Conservation (phyloP, 1,140 invertebrate genomes). For the Carposina sasakii region DNA sequence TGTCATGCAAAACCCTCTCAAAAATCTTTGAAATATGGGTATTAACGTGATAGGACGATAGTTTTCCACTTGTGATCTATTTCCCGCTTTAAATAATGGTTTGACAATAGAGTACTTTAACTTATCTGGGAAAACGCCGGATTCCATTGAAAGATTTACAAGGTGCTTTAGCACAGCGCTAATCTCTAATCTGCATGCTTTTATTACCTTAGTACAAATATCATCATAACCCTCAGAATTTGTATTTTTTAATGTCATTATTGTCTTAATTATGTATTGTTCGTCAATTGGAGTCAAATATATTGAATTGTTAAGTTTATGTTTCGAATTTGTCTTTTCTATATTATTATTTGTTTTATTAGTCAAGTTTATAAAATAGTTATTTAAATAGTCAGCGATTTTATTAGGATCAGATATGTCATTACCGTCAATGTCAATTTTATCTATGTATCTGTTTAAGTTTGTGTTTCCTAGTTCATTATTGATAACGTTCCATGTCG, state of each 20-base stretch:
- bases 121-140: background rate
- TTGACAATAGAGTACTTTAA: slow-evolving; percentile 2
- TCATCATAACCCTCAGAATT: background rate
- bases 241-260: background rate
- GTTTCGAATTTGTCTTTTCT: background rate
- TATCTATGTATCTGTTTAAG: background rate
- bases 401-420: background rate
- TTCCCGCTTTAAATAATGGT: slow-evolving; percentile 5
- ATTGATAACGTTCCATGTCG: background rate
- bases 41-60: slow-evolving; percentile 13
- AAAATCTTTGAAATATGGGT: slow-evolving; percentile 7
- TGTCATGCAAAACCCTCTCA: slow-evolving; percentile 4
- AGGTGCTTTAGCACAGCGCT: background rate
- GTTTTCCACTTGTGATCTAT: background rate
- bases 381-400: background rate
- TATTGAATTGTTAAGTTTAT: background rate
- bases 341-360: background rate
- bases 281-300: background rate
- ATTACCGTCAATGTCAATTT: background rate
- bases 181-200: background rate
- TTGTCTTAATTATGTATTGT: background rate
- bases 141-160: background rate
- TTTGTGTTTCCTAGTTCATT: no score
- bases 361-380: background rate
- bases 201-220: background rate